Percentiles rank a stretch among this genome's conserved stretches.
Evolutionary conservation across 2,888 invertebrate species (phyloP).

Genomic region (Danaus chrysippus): DNA sequence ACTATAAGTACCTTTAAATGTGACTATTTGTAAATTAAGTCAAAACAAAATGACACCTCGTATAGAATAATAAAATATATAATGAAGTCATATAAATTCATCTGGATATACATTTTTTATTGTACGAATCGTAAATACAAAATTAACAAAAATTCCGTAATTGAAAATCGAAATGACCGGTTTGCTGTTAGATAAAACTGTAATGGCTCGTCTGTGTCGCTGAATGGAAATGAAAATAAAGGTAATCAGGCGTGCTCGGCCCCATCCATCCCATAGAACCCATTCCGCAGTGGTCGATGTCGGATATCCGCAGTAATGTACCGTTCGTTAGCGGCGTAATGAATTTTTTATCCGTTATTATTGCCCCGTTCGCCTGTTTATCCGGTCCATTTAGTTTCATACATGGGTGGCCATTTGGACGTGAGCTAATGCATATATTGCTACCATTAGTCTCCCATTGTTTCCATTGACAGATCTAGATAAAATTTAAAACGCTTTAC

Average conservation of each 20-base stretch:
- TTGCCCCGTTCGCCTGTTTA: constrained; percentile 51
- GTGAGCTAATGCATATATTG: constrained; percentile 34
- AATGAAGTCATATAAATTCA: too few relatives aligned
- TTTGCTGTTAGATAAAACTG: neutral
- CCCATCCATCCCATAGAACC: constrained; percentile 4
- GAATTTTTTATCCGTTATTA: constrained; percentile 72
- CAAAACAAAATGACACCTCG: too few relatives aligned
- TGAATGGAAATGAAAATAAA: constrained; percentile 6
- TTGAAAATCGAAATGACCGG: too few relatives aligned
- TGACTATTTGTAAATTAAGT: too few relatives aligned
- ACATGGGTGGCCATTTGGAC: constrained; percentile 39
- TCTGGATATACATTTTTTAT: too few relatives aligned
- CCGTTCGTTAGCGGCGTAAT: constrained; percentile 45
- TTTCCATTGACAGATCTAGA: neutral
- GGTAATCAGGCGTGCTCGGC: neutral
- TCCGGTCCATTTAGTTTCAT: constrained; percentile 58
- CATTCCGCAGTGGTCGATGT: constrained; percentile 11
- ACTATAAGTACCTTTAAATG: too few relatives aligned
- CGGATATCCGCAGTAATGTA: constrained; percentile 31
- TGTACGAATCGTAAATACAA: too few relatives aligned
- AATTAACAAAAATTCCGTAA: too few relatives aligned
- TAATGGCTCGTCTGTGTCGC: neutral
- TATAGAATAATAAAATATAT: too few relatives aligned
- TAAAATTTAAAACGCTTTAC: neutral
- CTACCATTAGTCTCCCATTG: constrained; percentile 14